Base-by-base conservation (phyloP, 2,113 vertebrate species). In the Varanus komodoensis region DNA sequence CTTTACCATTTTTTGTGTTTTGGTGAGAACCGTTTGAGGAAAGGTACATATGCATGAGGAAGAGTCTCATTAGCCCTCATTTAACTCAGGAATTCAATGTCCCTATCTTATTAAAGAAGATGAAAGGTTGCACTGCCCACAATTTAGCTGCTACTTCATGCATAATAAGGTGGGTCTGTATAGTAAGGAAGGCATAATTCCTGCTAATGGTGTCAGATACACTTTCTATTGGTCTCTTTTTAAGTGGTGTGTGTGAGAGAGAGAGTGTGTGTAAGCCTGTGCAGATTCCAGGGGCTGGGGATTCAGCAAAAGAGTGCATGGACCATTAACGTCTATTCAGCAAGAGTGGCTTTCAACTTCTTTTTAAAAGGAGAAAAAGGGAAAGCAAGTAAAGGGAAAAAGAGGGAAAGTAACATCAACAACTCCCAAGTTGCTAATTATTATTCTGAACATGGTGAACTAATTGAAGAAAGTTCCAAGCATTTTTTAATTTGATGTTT, bases 401-500 rank as follows among this genome's bases (percentile, higher is more conserved):
- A 95, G 89, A 90, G 94, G 87, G 87, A 82, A 88, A 95, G 94
- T 97, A 91, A 96, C 97, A 97, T 98, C 97, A 98, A 94, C 97
- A 97, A 96, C 95, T 97, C 96, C 97, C 98, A 97, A 95, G 95
- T 91, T 91, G 95, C 97, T 96, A 97, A 97, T 95, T 94, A 97
- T 96, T 95, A 94, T 94, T 93, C 93, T 92, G 93, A 95, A 97
- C 97, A 97, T 97, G 98, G 96, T 97, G 97, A 96, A 88, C 95
- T 97, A 97, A 98, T 97, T 98, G 98, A 96, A 97, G 97, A 80
- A 69, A 96, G 96, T 98, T 97, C 97, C 97, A 96, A 96, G 97
- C 96, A 96, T 95, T 92, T 93, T 90, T 92, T 87, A 29, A 83
- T 90, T 92, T 82, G 91, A 78, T 75, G 89, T 93, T 93, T 89